phyloP scores from a whole-genome alignment of 2,888 invertebrate species.

The Cantharis nigra region DNA sequence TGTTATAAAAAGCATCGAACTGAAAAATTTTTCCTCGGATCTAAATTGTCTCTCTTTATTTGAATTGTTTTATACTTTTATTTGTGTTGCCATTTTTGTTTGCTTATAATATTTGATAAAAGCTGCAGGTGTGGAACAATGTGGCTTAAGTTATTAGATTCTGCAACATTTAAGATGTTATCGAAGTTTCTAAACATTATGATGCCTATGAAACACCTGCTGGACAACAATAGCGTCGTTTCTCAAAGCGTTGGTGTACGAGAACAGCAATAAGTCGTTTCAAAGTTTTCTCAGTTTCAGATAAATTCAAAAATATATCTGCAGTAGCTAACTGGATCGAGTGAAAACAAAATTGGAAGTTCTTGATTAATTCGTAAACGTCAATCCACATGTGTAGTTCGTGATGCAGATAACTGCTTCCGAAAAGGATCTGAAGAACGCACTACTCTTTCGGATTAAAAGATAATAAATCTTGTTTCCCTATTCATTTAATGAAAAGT shows the following conservation, averaged over 20 bases:
- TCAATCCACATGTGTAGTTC: background rate
- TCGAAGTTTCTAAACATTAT: conserved; percentile 7
- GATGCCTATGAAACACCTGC: conserved; percentile 1
- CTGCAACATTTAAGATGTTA: conserved; percentile 8
- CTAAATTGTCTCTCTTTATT: background rate
- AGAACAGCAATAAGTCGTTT: background rate
- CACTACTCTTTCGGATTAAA: background rate
- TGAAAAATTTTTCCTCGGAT: background rate
- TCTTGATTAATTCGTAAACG: background rate
- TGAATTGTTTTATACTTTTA: background rate
- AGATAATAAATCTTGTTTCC: background rate
- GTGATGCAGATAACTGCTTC: background rate
- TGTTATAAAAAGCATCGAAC: background rate
- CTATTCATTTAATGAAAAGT: background rate
- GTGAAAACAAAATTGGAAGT: background rate
- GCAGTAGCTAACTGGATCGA: background rate
- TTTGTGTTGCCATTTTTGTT: background rate
- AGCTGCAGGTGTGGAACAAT: background rate
- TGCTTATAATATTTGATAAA: background rate
- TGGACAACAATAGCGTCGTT: conserved; percentile 13
- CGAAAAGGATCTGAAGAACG: background rate
- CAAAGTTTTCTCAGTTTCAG: background rate
- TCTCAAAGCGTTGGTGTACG: conserved; percentile 8
- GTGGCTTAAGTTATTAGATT: background rate
- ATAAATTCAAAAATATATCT: background rate